Percentiles rank a stretch among this genome's conserved stretches.
Conservation (phyloP, 92 coral and sea anemone species). For the Porites evermanni region DNA sequence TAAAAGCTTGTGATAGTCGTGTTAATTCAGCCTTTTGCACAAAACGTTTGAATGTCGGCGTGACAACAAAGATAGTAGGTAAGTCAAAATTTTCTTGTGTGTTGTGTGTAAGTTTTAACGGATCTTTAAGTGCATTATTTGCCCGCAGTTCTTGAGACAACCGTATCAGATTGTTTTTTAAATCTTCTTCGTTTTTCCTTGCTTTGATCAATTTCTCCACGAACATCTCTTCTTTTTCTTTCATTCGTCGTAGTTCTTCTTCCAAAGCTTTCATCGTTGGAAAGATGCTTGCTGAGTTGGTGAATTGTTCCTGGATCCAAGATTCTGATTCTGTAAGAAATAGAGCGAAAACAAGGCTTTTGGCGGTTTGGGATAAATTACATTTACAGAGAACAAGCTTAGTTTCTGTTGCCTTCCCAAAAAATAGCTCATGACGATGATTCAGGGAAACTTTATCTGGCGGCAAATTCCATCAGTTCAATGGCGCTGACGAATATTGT, state of each 20-base stretch:
- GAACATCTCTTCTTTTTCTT: conserved; percentile 11
- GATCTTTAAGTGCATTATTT: not conserved
- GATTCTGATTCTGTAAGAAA: not conserved
- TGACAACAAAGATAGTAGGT: conserved; percentile 77
- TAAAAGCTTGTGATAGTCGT: conserved; percentile 77
- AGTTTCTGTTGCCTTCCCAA: too few species aligned
- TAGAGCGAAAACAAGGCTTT: not conserved
- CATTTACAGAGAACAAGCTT: too few species aligned
- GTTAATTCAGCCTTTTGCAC: conserved; percentile 93
- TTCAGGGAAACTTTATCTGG: too few species aligned
- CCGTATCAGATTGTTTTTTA: conserved; percentile 12
- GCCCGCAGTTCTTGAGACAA: conserved; percentile 10
- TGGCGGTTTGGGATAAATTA: too few species aligned
- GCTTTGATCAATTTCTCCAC: conserved; percentile 29
- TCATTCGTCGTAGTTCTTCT: conserved; percentile 5
- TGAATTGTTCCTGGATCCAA: not conserved
- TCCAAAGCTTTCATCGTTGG: not conserved
- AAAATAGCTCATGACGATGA: too few species aligned
- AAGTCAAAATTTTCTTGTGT: conserved; percentile 7
- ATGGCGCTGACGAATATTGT: too few species aligned
- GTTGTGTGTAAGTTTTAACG: not conserved
- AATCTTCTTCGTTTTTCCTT: conserved; percentile 15
- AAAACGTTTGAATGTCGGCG: conserved; percentile 85
- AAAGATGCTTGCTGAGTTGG: not conserved
- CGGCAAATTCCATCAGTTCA: too few species aligned